Percentiles rank a stretch among this genome's conserved stretches.
Conservation (phyloP, 2,797 vertebrate species). For the Eurystomus glaucurus region DNA sequence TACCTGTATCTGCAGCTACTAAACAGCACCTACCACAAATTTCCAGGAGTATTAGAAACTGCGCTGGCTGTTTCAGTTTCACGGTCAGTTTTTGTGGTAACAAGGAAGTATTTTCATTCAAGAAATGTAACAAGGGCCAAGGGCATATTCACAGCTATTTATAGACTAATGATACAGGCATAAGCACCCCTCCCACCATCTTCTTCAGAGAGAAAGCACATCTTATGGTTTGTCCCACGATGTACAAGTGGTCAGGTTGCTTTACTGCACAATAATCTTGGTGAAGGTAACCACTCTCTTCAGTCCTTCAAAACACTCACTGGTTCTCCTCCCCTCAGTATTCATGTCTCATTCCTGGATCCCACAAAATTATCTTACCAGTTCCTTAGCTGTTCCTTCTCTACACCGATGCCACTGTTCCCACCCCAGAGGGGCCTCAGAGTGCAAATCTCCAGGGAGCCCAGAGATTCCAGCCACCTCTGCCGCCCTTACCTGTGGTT, state of each 20-base stretch:
- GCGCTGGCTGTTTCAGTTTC: background rate
- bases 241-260: background rate
- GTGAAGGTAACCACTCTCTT: background rate
- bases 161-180: background rate
- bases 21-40: background rate
- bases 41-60: background rate
- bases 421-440: background rate
- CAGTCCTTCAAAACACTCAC: background rate
- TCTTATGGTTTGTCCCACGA: background rate
- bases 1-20: background rate
- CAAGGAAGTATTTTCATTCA: background rate
- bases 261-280: background rate
- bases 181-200: background rate
- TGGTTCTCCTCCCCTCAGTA: background rate
- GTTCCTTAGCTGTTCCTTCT: background rate
- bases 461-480: background rate
- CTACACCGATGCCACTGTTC: background rate
- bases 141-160: background rate
- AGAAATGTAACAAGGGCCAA: background rate
- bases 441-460: background rate
- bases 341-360: background rate
- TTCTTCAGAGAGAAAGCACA: background rate
- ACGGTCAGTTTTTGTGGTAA: background rate
- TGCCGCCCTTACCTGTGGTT: constrained; percentile 73
- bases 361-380: background rate